A percentile compares a stretch with the other conserved stretches of the same genome.
Conservation (phyloP, 1,140 invertebrate genomes). For the Zaprionus taronus region DNA sequence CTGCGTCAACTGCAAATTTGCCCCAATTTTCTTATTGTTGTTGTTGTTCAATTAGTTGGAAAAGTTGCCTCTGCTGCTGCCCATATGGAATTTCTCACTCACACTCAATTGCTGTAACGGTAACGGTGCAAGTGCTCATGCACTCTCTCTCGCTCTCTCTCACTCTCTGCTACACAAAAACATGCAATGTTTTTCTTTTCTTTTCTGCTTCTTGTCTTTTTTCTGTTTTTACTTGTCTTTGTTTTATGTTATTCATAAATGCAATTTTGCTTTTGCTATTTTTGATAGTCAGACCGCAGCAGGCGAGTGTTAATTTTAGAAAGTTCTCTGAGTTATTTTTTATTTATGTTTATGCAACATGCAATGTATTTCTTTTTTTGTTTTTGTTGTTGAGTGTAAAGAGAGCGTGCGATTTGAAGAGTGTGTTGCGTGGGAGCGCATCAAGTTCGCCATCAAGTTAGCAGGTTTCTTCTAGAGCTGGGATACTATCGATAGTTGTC, state of each 20-base stretch:
- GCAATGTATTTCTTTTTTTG: slow-evolving; percentile 47
- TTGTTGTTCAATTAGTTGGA: slow-evolving; percentile 72
- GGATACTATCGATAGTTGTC: no score
- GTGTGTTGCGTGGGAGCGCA: slow-evolving; percentile 61
- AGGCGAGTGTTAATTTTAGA: slow-evolving; percentile 74
- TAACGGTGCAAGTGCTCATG: slow-evolving; percentile 43
- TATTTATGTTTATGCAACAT: slow-evolving; percentile 74
- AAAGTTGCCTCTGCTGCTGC: slow-evolving; percentile 25
- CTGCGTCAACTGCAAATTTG: slow-evolving; percentile 72
- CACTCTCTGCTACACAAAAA: slow-evolving; percentile 38
- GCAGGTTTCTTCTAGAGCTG: neutral
- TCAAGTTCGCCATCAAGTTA: slow-evolving; percentile 50
- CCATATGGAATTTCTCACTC: slow-evolving; percentile 73
- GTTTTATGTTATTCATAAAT: slow-evolving; percentile 76
- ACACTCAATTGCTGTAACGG: slow-evolving; percentile 33
- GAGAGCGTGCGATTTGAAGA: slow-evolving; percentile 45
- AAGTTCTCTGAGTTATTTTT: slow-evolving; percentile 59
- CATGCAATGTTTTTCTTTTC: slow-evolving; percentile 10
- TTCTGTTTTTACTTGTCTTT: slow-evolving; percentile 39
- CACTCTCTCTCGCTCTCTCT: slow-evolving; percentile 46
- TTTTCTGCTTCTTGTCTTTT: slow-evolving; percentile 6
- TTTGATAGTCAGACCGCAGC: slow-evolving; percentile 51
- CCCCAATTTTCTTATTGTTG: slow-evolving; percentile 66
- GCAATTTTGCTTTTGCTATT: slow-evolving; percentile 68
- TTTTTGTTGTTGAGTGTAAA: slow-evolving; percentile 41